Conservation (phyloP, 1,140 invertebrate species). For the Himalopsyche phryganea region DNA sequence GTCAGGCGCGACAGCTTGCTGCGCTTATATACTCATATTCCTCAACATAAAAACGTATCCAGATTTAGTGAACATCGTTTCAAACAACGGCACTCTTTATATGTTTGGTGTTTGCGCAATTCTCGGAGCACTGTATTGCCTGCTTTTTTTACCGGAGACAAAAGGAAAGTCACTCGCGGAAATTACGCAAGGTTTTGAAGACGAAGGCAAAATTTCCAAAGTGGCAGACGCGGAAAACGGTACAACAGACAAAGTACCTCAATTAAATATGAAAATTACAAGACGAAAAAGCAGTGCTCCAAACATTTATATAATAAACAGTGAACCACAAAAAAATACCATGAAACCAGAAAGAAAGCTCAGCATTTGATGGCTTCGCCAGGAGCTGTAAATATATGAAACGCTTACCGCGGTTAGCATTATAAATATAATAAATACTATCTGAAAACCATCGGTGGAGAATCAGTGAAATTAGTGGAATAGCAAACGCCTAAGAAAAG, state of each 20-base stretch:
- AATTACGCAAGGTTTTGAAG: conserved; percentile 64
- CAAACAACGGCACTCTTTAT: conserved; percentile 70
- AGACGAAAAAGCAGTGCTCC: conserved; percentile 24
- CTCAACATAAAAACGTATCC: conserved; percentile 68
- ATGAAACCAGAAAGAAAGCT: conserved; percentile 20
- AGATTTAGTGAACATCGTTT: conserved; percentile 53
- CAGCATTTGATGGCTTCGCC: conserved; percentile 22
- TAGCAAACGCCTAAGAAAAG: too few relatives aligned
- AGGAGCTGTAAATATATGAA: too few relatives aligned
- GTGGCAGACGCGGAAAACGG: conserved; percentile 41
- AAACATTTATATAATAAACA: neutral
- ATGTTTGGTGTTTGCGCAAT: conserved; percentile 69
- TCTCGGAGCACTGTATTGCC: conserved; percentile 63
- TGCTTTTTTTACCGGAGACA: conserved; percentile 74
- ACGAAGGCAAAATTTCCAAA: conserved; percentile 43
- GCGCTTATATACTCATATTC: conserved; percentile 69
- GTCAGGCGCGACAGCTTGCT: conserved; percentile 65
- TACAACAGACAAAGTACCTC: conserved; percentile 12
- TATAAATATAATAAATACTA: too few relatives aligned
- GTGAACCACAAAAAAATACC: neutral
- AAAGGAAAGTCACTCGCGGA: conserved; percentile 74
- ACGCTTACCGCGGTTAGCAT: too few relatives aligned
- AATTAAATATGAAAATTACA: conserved; percentile 1
- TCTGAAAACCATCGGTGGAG: too few relatives aligned
- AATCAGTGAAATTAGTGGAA: too few relatives aligned